These are phyloP conservation scores for Pararge aegeria DNA, from an alignment of 1,140 invertebrate species.

Conservation along the genomic window DNA sequence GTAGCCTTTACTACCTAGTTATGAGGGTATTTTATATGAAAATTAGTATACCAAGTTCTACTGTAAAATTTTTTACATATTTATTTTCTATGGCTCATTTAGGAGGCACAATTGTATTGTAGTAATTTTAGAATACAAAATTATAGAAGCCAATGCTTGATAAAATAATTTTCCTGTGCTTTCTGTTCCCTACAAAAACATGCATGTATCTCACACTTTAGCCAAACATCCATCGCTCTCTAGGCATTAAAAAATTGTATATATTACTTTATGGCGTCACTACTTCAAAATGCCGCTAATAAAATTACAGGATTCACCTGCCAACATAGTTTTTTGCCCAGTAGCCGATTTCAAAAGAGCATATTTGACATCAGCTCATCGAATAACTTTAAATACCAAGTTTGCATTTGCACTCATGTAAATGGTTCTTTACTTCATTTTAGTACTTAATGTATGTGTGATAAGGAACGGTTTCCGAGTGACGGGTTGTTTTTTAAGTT, in stretches of 20 bases:
- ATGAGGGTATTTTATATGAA: no score
- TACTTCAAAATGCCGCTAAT: slow-evolving; percentile 45
- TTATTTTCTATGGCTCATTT: no score
- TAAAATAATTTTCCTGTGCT: no score
- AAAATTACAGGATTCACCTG: slow-evolving; percentile 67
- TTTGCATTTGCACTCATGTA: slow-evolving; percentile 2
- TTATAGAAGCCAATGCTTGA: no score
- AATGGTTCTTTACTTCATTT: slow-evolving; percentile 11
- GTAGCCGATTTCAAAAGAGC: slow-evolving; percentile 48
- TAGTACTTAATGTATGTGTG: slow-evolving; percentile 19
- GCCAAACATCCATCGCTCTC: background rate
- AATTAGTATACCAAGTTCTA: no score
- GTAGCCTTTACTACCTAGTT: background rate
- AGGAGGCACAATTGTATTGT: no score
- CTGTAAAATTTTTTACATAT: no score
- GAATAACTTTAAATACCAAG: slow-evolving; percentile 48
- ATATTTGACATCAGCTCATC: slow-evolving; percentile 59
- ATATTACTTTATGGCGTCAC: slow-evolving; percentile 38
- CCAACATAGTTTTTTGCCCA: slow-evolving; percentile 55
- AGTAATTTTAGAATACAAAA: no score
- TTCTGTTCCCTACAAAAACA: no score
- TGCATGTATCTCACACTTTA: background rate
- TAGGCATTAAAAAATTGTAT: slow-evolving; percentile 15
- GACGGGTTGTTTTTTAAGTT: slow-evolving; percentile 25
- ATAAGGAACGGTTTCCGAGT: slow-evolving; percentile 21